Evolutionary conservation across 1,140 invertebrate genomes (phyloP).

Genomic region (Drosophila kikkawai): DNA sequence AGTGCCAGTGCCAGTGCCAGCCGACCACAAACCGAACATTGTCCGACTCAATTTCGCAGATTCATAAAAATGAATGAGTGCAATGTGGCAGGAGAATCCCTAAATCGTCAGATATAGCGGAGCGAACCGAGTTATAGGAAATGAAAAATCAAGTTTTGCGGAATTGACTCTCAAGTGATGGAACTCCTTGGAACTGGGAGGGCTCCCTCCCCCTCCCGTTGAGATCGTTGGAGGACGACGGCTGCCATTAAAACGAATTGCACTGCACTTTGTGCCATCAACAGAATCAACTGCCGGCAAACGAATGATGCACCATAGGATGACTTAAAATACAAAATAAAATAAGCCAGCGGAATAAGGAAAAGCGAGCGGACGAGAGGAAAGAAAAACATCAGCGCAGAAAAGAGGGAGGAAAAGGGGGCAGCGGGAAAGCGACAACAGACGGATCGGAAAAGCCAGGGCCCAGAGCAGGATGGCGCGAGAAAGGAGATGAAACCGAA

Average conservation of each 20-base stretch:
- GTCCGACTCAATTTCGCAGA: conserved; percentile 77
- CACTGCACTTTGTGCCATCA: conserved; percentile 84
- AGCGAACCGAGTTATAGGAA: conserved; percentile 61
- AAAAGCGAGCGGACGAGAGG: conserved; percentile 26
- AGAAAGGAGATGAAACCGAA: conserved; percentile 49
- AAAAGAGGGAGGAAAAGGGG: conserved; percentile 1
- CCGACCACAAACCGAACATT: conserved; percentile 74
- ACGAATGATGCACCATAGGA: conserved; percentile 77
- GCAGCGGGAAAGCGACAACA: conserved; percentile 23
- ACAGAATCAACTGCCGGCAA: conserved; percentile 79
- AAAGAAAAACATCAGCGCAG: conserved; percentile 21
- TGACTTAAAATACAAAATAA: conserved; percentile 81
- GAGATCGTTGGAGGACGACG: conserved; percentile 41
- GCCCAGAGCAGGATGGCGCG: conserved; percentile 43
- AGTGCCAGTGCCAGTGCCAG: conserved; percentile 7
- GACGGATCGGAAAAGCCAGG: conserved; percentile 56
- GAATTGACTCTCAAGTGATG: conserved; percentile 84
- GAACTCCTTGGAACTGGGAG: conserved; percentile 16
- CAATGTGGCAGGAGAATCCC: conserved; percentile 45
- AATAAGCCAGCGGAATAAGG: conserved; percentile 58
- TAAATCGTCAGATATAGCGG: conserved; percentile 60
- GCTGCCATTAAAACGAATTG: conserved; percentile 82
- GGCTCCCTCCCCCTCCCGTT: neutral
- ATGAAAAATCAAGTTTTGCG: conserved; percentile 82
- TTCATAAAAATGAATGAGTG: conserved; percentile 81